Evolutionary conservation across 2,888 invertebrate genomes (phyloP), one percentile per base, ranked within the genome.

Genomic region (Busseola fusca): DNA sequence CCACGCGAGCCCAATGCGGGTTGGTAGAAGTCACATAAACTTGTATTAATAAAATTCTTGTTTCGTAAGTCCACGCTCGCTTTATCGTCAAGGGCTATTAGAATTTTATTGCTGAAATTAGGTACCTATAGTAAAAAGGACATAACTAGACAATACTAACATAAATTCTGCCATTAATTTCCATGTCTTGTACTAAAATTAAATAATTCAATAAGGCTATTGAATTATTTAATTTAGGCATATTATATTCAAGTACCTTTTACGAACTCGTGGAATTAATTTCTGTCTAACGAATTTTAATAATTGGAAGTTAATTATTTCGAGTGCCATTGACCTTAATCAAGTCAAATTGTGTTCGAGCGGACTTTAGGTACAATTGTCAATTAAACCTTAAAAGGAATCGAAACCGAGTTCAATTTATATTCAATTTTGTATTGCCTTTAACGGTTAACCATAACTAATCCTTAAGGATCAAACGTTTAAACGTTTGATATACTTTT

Each of bases 241-340:
- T 48, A 76, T 76, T 64, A 72, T 64, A 72, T 64, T 59, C 76
- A 60, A 45, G 73, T 68, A 57, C 57, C 54, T 50, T 69, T 68
- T 71, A 57, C 34, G 62, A 73, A 69, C 50, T 77, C 68, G 69
- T 81, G 62, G 69, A 82, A 72, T 78, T 64, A 74, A 80, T 72
- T 74, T 71, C 57, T 67, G 48, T 72, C 73, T 74, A 79, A 78
- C 77, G 74, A 84, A 86, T 84, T 80, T 80, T 67, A 82, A 70
- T 80, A 80, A 80, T 83, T 83, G 82, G 72, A 74, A 70, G 72
- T 74, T 82, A 77, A 81, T 83, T 78, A 84, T 77, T 71, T 78
- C 65, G 71, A 72, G 78, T 84, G 85, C 80, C 86, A 85, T 88
- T 89, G 88, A 89, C 89, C 88, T 86, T 88, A 89, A 90, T 85